Evolutionary conservation across 2,797 vertebrate genomes (phyloP).

Genomic region (Bovichtus diacanthus): DNA sequence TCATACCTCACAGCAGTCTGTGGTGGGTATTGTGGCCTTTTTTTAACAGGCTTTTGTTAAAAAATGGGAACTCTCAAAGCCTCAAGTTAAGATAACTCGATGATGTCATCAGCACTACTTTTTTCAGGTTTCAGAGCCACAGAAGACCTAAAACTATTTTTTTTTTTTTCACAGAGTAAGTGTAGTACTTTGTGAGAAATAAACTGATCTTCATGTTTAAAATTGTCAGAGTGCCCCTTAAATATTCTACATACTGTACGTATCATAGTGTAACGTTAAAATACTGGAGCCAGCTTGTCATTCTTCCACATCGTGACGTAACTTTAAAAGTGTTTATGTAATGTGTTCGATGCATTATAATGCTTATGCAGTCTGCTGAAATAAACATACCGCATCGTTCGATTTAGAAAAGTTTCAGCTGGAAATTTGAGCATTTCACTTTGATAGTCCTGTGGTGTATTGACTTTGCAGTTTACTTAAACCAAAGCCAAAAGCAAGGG

Average conservation of each 20-base stretch:
- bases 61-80: too few relatives aligned
- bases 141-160: neutral
- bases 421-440: conserved; percentile 26
- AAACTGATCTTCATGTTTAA: neutral
- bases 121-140: too few relatives aligned
- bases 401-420: conserved; percentile 24
- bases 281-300: neutral
- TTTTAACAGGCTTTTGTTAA: neutral
- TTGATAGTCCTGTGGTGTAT: conserved; percentile 18
- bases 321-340: conserved; percentile 40
- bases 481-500: conserved; percentile 10
- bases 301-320: conserved; percentile 10
- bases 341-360: conserved; percentile 28
- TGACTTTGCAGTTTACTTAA: conserved; percentile 36
- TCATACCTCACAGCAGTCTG: neutral
- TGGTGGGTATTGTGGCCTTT: neutral
- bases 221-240: neutral
- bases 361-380: conserved; percentile 11
- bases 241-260: neutral
- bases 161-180: neutral
- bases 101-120: too few relatives aligned
- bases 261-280: neutral
- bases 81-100: too few relatives aligned
- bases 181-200: neutral
- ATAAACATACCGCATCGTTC: neutral